These are phyloP conservation scores for Dinoponera quadriceps DNA, from an alignment of 1,140 invertebrate genomes.

Conservation along the genomic window DNA sequence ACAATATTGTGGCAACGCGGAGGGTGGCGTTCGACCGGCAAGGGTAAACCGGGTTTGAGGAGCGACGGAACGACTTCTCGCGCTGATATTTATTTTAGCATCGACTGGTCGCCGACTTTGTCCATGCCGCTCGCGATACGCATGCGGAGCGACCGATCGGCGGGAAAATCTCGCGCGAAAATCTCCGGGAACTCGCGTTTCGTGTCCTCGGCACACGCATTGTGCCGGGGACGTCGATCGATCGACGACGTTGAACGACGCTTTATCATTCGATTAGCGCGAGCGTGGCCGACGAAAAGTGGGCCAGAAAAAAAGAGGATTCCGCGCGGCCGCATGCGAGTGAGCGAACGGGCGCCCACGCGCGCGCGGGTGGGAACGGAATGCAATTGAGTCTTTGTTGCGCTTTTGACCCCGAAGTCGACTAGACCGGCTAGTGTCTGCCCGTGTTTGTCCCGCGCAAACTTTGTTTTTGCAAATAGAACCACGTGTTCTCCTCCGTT, in stretches of 20 bases:
- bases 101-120: too few species aligned
- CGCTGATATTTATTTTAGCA: too few species aligned
- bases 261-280: slow-evolving; percentile 56
- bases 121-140: too few species aligned
- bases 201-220: too few species aligned
- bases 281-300: slow-evolving; percentile 14
- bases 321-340: slow-evolving; percentile 46
- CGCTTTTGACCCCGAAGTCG: slow-evolving; percentile 80
- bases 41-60: slow-evolving; percentile 40
- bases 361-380: slow-evolving; percentile 63
- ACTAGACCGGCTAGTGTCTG: slow-evolving; percentile 78
- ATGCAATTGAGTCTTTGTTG: slow-evolving; percentile 80
- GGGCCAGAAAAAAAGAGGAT: slow-evolving; percentile 67
- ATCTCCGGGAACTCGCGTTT: slow-evolving; percentile 3
- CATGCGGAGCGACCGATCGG: too few species aligned
- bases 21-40: slow-evolving; percentile 34
- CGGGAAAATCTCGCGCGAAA: background rate
- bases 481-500: slow-evolving; percentile 79
- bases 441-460: slow-evolving; percentile 82
- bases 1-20: slow-evolving; percentile 56
- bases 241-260: slow-evolving; percentile 1
- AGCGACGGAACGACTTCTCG: slow-evolving; percentile 13
- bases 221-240: too few species aligned
- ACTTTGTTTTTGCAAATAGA: slow-evolving; percentile 84
- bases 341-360: background rate